phyloP scores from a whole-genome alignment of 2,888 invertebrate genomes.

The Nasonia oneida region DNA sequence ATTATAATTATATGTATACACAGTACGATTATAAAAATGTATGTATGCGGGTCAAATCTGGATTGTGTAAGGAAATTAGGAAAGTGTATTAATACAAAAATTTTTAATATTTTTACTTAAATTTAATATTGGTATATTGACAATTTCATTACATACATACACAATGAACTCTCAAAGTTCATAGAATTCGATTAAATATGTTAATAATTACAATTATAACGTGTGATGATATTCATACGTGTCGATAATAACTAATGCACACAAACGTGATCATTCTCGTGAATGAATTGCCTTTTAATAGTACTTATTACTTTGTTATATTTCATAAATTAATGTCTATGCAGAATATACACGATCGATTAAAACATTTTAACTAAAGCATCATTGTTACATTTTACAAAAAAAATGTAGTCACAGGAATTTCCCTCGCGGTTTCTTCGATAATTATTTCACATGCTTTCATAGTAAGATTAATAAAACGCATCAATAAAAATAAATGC shows the following conservation, averaged over 20 bases:
- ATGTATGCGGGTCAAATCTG: no score
- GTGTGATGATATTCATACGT: constrained; percentile 52
- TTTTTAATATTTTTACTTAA: constrained; percentile 41
- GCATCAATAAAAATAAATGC: not conserved
- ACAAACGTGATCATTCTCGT: constrained; percentile 53
- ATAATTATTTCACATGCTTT: constrained; percentile 15
- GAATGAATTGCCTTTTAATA: constrained; percentile 36
- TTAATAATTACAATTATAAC: constrained; percentile 57
- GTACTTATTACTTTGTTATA: constrained; percentile 11
- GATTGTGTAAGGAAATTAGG: not conserved
- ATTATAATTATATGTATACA: not conserved
- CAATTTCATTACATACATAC: constrained; percentile 66
- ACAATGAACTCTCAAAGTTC: constrained; percentile 61
- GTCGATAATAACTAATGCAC: constrained; percentile 57
- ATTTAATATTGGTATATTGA: constrained; percentile 65
- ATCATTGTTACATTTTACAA: constrained; percentile 27
- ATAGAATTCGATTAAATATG: constrained; percentile 57
- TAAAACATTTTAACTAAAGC: constrained; percentile 24
- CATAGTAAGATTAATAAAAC: constrained; percentile 21
- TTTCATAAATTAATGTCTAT: constrained; percentile 41
- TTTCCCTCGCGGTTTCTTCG: not conserved
- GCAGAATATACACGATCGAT: constrained; percentile 19
- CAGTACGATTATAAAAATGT: not conserved
- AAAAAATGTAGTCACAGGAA: not conserved
- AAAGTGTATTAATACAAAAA: not conserved